phyloP scores from a whole-genome alignment of 1,140 invertebrate species.

The Drosophila sp. region DNA sequence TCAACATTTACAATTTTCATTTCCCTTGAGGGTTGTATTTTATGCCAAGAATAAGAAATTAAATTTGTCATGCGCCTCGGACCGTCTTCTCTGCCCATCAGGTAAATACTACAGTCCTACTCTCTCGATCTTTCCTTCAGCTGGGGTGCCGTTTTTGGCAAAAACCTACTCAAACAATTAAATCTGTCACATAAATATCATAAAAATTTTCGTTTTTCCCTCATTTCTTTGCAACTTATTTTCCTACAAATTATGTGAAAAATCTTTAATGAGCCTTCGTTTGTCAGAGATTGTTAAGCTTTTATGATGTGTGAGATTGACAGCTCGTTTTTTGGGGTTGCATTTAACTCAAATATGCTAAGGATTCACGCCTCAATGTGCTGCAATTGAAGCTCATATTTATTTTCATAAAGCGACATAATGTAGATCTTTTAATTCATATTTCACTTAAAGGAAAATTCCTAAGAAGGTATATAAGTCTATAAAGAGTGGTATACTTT shows the following conservation, averaged over 20 bases:
- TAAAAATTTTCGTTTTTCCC: slow-evolving; percentile 54
- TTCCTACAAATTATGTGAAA: slow-evolving; percentile 74
- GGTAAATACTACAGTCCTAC: slow-evolving; percentile 14
- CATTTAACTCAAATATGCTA: not conserved
- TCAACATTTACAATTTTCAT: slow-evolving; percentile 39
- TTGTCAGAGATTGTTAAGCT: slow-evolving; percentile 53
- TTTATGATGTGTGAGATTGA: slow-evolving; percentile 67
- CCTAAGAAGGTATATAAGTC: too few species aligned
- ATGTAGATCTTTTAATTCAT: too few species aligned
- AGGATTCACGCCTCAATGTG: not conserved
- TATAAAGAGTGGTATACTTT: too few species aligned
- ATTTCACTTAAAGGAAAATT: too few species aligned
- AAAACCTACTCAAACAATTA: slow-evolving; percentile 73
- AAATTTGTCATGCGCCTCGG: slow-evolving; percentile 74
- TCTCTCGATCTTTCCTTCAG: not conserved
- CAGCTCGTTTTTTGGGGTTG: slow-evolving; percentile 3
- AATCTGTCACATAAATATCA: slow-evolving; percentile 77
- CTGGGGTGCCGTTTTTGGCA: slow-evolving; percentile 33
- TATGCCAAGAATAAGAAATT: slow-evolving; percentile 72
- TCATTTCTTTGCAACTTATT: slow-evolving; percentile 52
- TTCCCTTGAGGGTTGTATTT: slow-evolving; percentile 43
- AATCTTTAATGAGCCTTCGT: slow-evolving; percentile 59
- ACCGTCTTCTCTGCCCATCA: slow-evolving; percentile 25
- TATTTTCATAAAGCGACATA: not conserved
- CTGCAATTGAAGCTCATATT: not conserved